phyloP scores from a whole-genome alignment of 2,797 vertebrate species.

The Ptychobarbus kaznakovi region DNA sequence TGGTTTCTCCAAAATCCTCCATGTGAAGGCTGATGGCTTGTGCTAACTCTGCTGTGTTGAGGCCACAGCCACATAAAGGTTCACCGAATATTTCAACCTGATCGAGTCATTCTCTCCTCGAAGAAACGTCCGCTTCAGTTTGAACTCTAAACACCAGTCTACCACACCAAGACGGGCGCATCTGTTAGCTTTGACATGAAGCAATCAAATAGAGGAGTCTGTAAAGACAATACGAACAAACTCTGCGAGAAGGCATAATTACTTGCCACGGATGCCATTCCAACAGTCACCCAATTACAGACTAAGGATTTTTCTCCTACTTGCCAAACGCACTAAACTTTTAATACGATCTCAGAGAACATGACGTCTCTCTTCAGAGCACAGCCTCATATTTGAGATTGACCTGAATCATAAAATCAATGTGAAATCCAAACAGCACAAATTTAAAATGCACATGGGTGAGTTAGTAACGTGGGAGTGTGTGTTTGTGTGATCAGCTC shows the following conservation, averaged over 20 bases:
- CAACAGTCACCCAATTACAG: background rate
- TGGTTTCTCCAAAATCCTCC: slow-evolving; percentile 98
- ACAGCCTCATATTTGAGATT: slow-evolving; percentile 50
- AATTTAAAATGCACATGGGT: slow-evolving; percentile 32
- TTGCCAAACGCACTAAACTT: slow-evolving; percentile 52
- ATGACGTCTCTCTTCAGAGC: slow-evolving; percentile 55
- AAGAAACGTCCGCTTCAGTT: slow-evolving; percentile 48
- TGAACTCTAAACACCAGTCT: slow-evolving; percentile 40
- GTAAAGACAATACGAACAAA: slow-evolving; percentile 7
- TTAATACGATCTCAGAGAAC: slow-evolving; percentile 49
- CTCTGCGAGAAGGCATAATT: slow-evolving; percentile 1
- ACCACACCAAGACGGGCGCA: slow-evolving; percentile 16
- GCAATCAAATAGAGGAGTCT: slow-evolving; percentile 30
- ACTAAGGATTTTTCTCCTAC: slow-evolving; percentile 50
- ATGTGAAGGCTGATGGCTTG: slow-evolving; percentile 90
- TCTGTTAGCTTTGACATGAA: background rate
- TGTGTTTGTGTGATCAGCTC: slow-evolving; percentile 25
- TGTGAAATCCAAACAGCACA: slow-evolving; percentile 53
- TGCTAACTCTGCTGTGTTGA: slow-evolving; percentile 80
- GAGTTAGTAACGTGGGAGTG: slow-evolving; percentile 23
- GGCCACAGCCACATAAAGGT: slow-evolving; percentile 52
- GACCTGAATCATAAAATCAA: background rate
- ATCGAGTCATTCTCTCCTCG: slow-evolving; percentile 64
- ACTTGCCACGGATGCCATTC: background rate
- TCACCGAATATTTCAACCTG: slow-evolving; percentile 56